phyloP scores from a whole-genome alignment of 2,113 vertebrate genomes.

The Scomber japonicus region DNA sequence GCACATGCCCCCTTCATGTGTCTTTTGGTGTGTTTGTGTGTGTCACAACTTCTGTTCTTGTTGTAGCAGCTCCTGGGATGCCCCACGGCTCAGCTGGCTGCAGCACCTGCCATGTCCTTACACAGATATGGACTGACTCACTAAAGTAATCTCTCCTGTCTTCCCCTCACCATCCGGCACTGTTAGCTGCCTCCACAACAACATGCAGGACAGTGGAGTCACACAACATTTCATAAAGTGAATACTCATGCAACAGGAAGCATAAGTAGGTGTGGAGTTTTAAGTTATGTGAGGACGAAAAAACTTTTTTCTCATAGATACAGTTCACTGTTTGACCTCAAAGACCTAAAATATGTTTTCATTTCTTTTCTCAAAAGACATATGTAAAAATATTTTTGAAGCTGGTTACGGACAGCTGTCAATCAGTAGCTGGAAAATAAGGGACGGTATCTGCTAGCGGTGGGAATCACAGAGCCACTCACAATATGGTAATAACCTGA shows the following conservation, averaged over 20 bases:
- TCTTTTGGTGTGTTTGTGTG: slow-evolving; percentile 15
- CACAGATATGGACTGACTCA: slow-evolving; percentile 20
- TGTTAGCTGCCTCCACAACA: neutral
- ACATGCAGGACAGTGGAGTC: neutral
- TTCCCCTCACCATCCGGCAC: neutral
- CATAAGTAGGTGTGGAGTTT: no score
- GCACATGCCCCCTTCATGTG: neutral
- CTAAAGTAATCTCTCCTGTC: slow-evolving; percentile 30
- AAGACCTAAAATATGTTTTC: neutral
- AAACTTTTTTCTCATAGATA: no score
- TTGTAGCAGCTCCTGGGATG: slow-evolving; percentile 19
- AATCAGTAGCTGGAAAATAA: no score
- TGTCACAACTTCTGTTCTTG: slow-evolving; percentile 18
- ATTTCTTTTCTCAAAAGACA: no score
- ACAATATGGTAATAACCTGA: no score
- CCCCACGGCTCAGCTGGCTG: slow-evolving; percentile 25
- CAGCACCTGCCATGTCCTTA: slow-evolving; percentile 13
- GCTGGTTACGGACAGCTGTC: no score
- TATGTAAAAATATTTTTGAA: no score
- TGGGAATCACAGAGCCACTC: no score
- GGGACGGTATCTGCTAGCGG: no score
- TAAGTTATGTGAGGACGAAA: no score
- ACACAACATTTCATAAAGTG: neutral
- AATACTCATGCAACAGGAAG: neutral
- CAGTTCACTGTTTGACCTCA: no score